phyloP scores from a whole-genome alignment of 2,888 invertebrate genomes.

The Brachypterus glaber region DNA sequence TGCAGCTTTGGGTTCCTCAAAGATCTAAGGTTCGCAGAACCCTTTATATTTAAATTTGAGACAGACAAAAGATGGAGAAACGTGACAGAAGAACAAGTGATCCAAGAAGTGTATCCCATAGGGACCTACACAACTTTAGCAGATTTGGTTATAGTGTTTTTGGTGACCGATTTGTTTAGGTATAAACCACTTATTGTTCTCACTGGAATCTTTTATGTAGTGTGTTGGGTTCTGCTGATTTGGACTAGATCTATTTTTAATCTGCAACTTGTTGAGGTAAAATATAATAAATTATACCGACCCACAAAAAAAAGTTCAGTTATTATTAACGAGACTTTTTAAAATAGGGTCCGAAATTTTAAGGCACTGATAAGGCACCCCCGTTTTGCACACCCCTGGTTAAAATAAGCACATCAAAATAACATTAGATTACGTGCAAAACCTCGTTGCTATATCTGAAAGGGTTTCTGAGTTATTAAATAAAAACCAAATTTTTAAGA shows the following conservation, averaged over 20 bases:
- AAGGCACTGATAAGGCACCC: no score
- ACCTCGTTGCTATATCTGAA: no score
- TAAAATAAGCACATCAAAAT: no score
- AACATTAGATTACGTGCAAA: no score
- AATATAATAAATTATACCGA: no score
- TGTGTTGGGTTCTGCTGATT: conserved; percentile 63
- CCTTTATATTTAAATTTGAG: conserved; percentile 72
- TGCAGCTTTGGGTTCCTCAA: conserved; percentile 74
- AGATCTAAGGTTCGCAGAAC: conserved; percentile 80
- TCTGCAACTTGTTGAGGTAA: conserved; percentile 52
- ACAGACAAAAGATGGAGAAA: conserved; percentile 63
- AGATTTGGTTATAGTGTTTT: conserved; percentile 64
- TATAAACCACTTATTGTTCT: conserved; percentile 83
- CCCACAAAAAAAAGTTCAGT: no score
- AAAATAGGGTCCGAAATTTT: no score
- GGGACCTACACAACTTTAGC: conserved; percentile 78
- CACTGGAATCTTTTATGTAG: conserved; percentile 64
- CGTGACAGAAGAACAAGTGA: conserved; percentile 60
- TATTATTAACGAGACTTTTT: no score
- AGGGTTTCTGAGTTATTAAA: no score
- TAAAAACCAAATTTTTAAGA: no score
- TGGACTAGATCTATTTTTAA: conserved; percentile 62
- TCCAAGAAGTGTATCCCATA: conserved; percentile 73
- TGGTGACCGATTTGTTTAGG: conserved; percentile 72
- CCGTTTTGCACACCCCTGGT: no score